Evolutionary conservation across 2,888 invertebrate species (phyloP), one percentile per base, ranked within the genome.

Genomic region (Anthrax anthrax): DNA sequence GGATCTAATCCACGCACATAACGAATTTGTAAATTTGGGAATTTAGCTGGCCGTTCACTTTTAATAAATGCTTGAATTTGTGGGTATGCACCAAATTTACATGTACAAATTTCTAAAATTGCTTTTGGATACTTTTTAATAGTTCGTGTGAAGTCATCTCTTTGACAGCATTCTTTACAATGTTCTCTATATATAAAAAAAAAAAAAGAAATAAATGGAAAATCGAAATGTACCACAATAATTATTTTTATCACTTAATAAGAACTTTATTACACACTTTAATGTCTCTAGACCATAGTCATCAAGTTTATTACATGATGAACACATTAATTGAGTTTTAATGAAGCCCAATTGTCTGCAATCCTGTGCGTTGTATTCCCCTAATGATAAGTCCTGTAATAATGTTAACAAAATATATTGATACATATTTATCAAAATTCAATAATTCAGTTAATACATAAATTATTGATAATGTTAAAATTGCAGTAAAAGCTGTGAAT

Each of bases 51-150:
- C 57, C 84, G 74, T 54, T 92, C 89, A 66, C 95, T 89, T 66
- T 92, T 95, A 43, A 96, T 86, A 64, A 98, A 98, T 17, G 97
- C 97, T 74, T 95, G 90, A 58, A 96, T 92, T 74, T 97, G 96
- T 37, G 97, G 96, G 75, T 91, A 97, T 9, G 91, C 85, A 49
- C 92, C 91, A 72, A 97, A 92, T 73, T 97, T 97, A 70, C 97
- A 98, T 43, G 94, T 94, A 64, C 97, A 98, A 8, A 97, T 94
- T 75, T 95, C 92, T 38, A 98, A 72, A 48, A 90, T 78, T 1
- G 95, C 97, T 63, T 81, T 85, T 1, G 94, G 86, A 65, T 91
- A 97, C 48, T 82, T 81, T 70, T 84, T 84, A 46, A 75, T 71
- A 13, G 74, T 74, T 3, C 77, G 73, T 8, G 75, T 74, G 37